phyloP scores from a whole-genome alignment of 2,797 vertebrate genomes.

The Acrossocheilus fasciatus region DNA sequence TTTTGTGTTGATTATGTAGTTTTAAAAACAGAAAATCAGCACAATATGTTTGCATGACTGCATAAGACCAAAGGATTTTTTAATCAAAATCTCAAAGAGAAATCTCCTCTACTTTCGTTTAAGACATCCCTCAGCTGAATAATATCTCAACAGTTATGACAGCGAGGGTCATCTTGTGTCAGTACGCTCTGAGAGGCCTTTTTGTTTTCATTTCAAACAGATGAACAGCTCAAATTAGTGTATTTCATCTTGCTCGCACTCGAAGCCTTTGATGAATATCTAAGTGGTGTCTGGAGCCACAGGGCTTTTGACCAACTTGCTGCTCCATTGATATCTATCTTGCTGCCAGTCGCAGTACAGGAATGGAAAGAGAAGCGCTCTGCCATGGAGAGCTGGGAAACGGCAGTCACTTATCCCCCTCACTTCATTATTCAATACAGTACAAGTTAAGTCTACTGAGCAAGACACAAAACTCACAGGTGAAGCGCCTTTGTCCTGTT shows the following conservation, averaged over 20 bases:
- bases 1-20: background rate
- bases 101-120: conserved; percentile 16
- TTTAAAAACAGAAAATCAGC: background rate
- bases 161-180: conserved; percentile 53
- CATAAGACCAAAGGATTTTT: background rate
- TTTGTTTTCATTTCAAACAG: conserved; percentile 60
- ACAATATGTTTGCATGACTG: background rate
- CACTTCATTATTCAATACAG: conserved; percentile 48
- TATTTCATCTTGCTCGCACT: conserved; percentile 49
- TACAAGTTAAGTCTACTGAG: conserved; percentile 35
- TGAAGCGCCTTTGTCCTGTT: conserved; percentile 27
- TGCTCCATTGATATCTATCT: conserved; percentile 37
- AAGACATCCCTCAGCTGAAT: conserved; percentile 32
- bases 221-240: conserved; percentile 56
- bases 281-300: conserved; percentile 55
- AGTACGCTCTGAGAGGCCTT: conserved; percentile 38
- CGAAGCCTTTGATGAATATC: conserved; percentile 57
- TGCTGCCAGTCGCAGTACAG: conserved; percentile 4
- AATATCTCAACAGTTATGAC: conserved; percentile 55
- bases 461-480: conserved; percentile 26
- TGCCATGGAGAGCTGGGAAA: conserved; percentile 23
- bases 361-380: conserved; percentile 17
- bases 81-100: background rate
- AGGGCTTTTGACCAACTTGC: conserved; percentile 45
- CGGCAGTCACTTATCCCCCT: background rate